Percentiles rank a stretch among this genome's conserved stretches.
Evolutionary conservation across 64 coral and sea anemone species (phyloP).

Genomic region (Dendronephthya gigantea): DNA sequence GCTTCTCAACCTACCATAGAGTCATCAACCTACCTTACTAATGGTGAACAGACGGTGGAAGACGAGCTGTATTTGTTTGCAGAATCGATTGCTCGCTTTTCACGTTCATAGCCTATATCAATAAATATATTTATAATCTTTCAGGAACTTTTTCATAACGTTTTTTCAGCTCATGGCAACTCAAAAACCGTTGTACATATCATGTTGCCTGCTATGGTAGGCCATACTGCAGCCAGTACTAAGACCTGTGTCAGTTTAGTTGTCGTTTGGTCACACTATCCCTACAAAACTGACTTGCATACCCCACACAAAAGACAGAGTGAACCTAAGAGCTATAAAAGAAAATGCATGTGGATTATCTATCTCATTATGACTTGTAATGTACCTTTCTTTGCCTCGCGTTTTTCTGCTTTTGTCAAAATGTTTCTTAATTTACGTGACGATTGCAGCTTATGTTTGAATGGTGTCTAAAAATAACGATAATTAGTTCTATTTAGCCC

Average conservation of each 20-base stretch:
- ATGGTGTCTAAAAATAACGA: conserved; percentile 46
- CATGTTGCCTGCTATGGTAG: too few relatives aligned
- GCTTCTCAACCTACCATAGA: background rate
- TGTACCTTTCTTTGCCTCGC: conserved; percentile 80
- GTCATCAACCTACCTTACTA: background rate
- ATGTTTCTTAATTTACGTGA: conserved; percentile 53
- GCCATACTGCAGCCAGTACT: too few relatives aligned
- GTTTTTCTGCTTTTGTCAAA: conserved; percentile 67
- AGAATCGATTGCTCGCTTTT: background rate
- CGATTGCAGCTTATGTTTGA: conserved; percentile 71
- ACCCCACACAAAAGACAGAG: background rate
- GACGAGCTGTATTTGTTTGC: background rate
- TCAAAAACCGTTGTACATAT: too few relatives aligned
- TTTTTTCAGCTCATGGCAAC: too few relatives aligned
- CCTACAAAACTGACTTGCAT: too few relatives aligned
- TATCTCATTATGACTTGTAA: background rate
- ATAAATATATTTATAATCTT: too few relatives aligned
- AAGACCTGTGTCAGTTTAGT: too few relatives aligned
- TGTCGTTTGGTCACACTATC: too few relatives aligned
- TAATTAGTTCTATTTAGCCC: too few relatives aligned
- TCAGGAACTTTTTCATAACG: too few relatives aligned
- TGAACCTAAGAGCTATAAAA: background rate
- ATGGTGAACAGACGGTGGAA: background rate
- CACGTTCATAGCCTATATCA: conserved; percentile 10
- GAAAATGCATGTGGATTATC: background rate